Evolutionary conservation across 2,797 vertebrate genomes (phyloP).

Genomic region (Pseudochirops corinnae): DNA sequence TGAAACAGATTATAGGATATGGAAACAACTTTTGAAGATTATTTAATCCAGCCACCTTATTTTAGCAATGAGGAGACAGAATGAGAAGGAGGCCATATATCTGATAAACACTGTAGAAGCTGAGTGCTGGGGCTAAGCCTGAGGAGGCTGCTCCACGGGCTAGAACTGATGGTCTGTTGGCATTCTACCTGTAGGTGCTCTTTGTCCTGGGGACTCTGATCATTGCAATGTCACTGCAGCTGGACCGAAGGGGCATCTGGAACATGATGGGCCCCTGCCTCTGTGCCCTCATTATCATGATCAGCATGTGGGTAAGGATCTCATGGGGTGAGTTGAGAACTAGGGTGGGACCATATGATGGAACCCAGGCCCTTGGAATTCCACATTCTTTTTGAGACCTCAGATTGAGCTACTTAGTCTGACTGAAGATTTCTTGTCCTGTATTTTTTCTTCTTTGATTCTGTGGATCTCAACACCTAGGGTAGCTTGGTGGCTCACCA

Average conservation of each 20-base stretch:
- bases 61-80: not conserved
- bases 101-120: not conserved
- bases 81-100: not conserved
- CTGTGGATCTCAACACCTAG: not conserved
- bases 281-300: conserved; percentile 87
- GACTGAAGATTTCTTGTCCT: not conserved
- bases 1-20: not conserved
- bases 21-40: not conserved
- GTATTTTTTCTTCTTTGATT: not conserved
- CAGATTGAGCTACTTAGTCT: not conserved
- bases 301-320: conserved; percentile 86
- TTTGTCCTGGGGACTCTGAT: conserved; percentile 92
- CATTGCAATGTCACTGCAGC: conserved; percentile 96
- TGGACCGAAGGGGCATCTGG: conserved; percentile 96
- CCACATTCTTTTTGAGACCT: not conserved
- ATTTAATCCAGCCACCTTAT: not conserved
- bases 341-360: not conserved
- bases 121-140: not conserved
- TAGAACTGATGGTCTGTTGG: not conserved
- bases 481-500: not conserved
- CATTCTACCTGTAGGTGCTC: conserved; percentile 86
- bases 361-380: not conserved
- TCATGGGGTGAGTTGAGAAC: too few species aligned
- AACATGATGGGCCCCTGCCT: conserved; percentile 95
- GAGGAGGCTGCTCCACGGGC: not conserved